Evolutionary conservation across 53 echinoderm and acorn worm genomes (phyloP).

Genomic region (Actinopyga echinites): DNA sequence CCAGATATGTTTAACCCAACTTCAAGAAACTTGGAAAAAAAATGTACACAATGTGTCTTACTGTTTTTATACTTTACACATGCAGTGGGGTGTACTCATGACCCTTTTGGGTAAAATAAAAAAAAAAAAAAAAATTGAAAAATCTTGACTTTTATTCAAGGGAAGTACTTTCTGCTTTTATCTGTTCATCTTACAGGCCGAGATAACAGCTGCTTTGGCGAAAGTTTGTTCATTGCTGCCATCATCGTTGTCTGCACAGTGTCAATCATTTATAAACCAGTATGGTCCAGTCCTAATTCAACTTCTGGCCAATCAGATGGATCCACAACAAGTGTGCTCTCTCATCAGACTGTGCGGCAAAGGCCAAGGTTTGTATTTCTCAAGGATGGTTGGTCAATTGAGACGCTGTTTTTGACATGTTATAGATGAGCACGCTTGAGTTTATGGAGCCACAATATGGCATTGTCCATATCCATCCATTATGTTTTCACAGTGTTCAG

Average conservation of each 20-base stretch:
- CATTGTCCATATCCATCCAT: too few species aligned
- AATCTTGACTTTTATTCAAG: neutral
- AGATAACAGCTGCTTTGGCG: constrained; percentile 43
- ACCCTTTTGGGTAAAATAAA: neutral
- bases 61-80: too few species aligned
- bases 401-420: too few species aligned
- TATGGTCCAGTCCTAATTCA: neutral
- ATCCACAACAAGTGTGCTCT: constrained; percentile 41
- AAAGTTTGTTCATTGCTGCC: constrained; percentile 48
- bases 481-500: too few species aligned
- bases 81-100: neutral
- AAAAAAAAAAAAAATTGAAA: neutral
- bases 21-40: too few species aligned
- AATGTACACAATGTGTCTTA: too few species aligned
- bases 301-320: constrained; percentile 26
- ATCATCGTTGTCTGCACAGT: neutral
- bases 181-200: constrained; percentile 43
- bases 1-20: too few species aligned
- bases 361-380: neutral
- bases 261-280: constrained; percentile 7
- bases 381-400: neutral
- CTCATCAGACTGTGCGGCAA: constrained; percentile 20
- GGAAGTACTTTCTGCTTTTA: too few species aligned
- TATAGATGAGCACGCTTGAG: too few species aligned
- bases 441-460: too few species aligned